These are phyloP conservation scores for Nansenia antarctica DNA, from an alignment of 2,113 vertebrate genomes.

Conservation along the genomic window DNA sequence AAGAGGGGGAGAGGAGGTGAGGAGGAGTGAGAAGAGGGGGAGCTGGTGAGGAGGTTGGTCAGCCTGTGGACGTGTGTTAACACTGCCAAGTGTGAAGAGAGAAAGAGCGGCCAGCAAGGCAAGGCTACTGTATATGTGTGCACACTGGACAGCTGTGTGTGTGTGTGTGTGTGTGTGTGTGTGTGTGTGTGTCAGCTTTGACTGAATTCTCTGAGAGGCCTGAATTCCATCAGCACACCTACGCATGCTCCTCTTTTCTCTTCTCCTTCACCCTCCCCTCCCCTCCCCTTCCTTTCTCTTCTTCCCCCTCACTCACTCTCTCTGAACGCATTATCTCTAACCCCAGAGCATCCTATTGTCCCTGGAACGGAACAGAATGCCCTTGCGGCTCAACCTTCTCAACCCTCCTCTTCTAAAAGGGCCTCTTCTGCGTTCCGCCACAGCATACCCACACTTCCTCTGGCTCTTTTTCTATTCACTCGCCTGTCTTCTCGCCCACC, in stretches of 20 bases:
- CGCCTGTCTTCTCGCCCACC: not conserved
- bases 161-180: no score
- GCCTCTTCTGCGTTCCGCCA: not conserved
- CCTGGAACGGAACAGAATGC: slow-evolving; percentile 17
- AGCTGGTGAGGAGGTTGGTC: slow-evolving; percentile 16
- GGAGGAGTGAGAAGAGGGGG: slow-evolving; percentile 23
- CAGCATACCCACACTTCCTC: not conserved
- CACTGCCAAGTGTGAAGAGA: no score
- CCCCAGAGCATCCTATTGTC: slow-evolving; percentile 26
- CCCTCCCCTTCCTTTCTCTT: not conserved
- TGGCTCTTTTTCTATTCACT: slow-evolving; percentile 15
- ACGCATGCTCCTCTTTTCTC: not conserved
- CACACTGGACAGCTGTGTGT: no score
- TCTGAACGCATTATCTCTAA: no score
- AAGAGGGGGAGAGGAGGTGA: not conserved
- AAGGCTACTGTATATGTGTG: no score
- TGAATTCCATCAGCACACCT: no score
- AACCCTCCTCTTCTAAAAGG: slow-evolving; percentile 24
- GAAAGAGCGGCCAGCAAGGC: no score
- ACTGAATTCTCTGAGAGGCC: no score
- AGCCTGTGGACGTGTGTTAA: no score
- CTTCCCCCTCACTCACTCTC: not conserved
- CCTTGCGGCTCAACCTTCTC: slow-evolving; percentile 27
- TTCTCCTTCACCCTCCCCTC: not conserved
- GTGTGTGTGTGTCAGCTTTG: no score